Percentiles rank a stretch among this genome's conserved stretches.
phyloP scores from a whole-genome alignment of 2,888 invertebrate genomes.

The Listrodromus nycthemerus region DNA sequence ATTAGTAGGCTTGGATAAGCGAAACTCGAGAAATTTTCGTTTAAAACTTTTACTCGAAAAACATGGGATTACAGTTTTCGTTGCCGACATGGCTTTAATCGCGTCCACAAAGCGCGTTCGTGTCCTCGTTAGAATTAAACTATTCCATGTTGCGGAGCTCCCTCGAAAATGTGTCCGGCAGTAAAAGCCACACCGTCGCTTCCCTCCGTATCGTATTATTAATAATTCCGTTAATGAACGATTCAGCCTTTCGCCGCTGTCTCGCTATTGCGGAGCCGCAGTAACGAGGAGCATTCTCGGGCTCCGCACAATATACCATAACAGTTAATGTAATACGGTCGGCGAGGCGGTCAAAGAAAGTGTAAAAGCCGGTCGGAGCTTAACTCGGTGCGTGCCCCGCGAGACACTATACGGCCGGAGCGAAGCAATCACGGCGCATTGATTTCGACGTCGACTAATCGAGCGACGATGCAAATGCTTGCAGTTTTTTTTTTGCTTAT shows the following conservation, averaged over 20 bases:
- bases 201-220: conserved; percentile 68
- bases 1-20: no score
- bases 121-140: conserved; percentile 29
- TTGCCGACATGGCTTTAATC: background rate
- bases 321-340: conserved; percentile 37
- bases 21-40: background rate
- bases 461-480: conserved; percentile 70
- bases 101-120: background rate
- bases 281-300: conserved; percentile 74
- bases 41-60: background rate
- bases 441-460: conserved; percentile 71
- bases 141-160: conserved; percentile 13
- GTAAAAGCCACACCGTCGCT: conserved; percentile 42
- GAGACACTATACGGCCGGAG: conserved; percentile 62
- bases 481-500: conserved; percentile 51
- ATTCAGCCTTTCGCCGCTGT: conserved; percentile 69
- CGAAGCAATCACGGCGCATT: conserved; percentile 72
- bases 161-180: background rate
- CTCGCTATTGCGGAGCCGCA: conserved; percentile 50
- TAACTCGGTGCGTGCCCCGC: conserved; percentile 1
- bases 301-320: conserved; percentile 23
- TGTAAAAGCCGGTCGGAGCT: conserved; percentile 45
- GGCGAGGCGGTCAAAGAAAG: conserved; percentile 60
- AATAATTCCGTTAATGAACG: conserved; percentile 75
- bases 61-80: background rate